phyloP scores from a whole-genome alignment of 2,797 vertebrate genomes.

The Arnoldichthys spilopterus region DNA sequence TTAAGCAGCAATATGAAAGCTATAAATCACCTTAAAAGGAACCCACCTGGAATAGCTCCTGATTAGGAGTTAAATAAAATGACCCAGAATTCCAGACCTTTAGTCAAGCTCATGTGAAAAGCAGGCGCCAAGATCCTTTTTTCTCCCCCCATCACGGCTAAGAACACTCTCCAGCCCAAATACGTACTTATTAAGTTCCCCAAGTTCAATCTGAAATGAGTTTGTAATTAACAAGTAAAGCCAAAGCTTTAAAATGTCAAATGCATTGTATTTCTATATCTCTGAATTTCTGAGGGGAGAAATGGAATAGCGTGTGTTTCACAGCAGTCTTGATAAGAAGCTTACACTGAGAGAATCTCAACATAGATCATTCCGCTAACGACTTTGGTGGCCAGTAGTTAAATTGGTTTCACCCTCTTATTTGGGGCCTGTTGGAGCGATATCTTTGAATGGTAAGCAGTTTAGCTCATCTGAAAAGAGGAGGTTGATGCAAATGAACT shows the following conservation, averaged over 20 bases:
- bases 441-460: constrained; percentile 84
- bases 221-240: constrained; percentile 85
- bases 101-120: constrained; percentile 70
- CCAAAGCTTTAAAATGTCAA: constrained; percentile 84
- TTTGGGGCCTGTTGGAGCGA: constrained; percentile 83
- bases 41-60: constrained; percentile 73
- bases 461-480: constrained; percentile 80
- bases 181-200: constrained; percentile 78
- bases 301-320: constrained; percentile 82
- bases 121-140: constrained; percentile 60
- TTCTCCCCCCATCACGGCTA: constrained; percentile 53
- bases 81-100: constrained; percentile 70
- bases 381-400: constrained; percentile 83
- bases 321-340: constrained; percentile 81
- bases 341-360: constrained; percentile 84
- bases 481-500: constrained; percentile 82
- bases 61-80: constrained; percentile 76
- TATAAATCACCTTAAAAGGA: constrained; percentile 61
- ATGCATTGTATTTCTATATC: constrained; percentile 85
- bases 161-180: constrained; percentile 75
- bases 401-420: constrained; percentile 86
- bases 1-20: constrained; percentile 59
- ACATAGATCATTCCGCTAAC: constrained; percentile 82
- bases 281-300: constrained; percentile 80
- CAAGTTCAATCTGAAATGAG: constrained; percentile 82